These are phyloP conservation scores for Napeogenes sylphis DNA, from an alignment of 2,888 invertebrate species.

Conservation along the genomic window DNA sequence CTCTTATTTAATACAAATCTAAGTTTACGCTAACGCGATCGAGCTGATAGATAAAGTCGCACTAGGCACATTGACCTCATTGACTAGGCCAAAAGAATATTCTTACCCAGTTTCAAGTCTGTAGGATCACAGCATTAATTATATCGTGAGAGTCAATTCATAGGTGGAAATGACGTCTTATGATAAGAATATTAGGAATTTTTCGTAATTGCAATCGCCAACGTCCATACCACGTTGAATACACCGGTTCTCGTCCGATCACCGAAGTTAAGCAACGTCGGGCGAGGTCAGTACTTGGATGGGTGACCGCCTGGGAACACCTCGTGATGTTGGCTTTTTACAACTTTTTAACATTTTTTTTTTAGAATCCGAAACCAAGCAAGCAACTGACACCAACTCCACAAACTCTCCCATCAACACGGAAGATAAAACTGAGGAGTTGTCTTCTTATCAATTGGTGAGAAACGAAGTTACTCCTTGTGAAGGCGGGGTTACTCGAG, in stretches of 20 bases:
- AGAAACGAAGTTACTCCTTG: conserved; percentile 37
- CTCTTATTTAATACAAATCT: too few species aligned
- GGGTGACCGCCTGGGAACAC: conserved; percentile 59
- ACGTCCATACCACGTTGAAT: conserved; percentile 66
- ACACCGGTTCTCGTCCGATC: conserved; percentile 47
- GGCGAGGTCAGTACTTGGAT: conserved; percentile 59
- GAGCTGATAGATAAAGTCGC: too few species aligned
- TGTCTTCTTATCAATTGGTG: conserved; percentile 29
- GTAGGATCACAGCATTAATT: too few species aligned
- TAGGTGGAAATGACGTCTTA: conserved; percentile 20
- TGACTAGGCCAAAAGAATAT: too few species aligned
- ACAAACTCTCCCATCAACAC: conserved; percentile 37
- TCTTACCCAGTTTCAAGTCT: too few species aligned
- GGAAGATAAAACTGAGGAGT: conserved; percentile 31
- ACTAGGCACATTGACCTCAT: too few species aligned
- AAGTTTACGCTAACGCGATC: too few species aligned
- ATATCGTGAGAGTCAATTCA: too few species aligned
- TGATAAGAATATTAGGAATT: conserved; percentile 39
- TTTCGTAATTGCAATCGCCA: conserved; percentile 28
- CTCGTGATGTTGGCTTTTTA: conserved; percentile 52
- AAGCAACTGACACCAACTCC: conserved; percentile 37
- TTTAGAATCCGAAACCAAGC: conserved; percentile 31
- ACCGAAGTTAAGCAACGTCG: conserved; percentile 47
- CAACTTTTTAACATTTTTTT: conserved; percentile 18
- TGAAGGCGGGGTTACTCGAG: conserved; percentile 43